These are phyloP conservation scores for Hyperoplus lanceolatus DNA, from an alignment of 2,797 vertebrate species.

Conservation along the genomic window DNA sequence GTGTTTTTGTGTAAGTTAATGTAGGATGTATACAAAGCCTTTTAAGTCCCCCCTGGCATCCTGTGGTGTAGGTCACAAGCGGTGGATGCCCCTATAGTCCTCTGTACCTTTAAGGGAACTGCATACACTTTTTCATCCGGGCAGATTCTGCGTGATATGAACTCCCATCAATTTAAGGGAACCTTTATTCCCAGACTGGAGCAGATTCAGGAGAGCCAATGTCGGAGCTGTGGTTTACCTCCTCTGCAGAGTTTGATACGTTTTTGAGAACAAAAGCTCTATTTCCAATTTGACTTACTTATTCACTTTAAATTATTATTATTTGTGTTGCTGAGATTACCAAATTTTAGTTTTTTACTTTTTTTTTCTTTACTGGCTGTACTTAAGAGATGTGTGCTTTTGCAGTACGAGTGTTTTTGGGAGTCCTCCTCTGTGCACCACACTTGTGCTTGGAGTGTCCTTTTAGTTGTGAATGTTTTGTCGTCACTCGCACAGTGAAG, in stretches of 20 bases:
- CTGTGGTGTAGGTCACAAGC: slow-evolving; percentile 55
- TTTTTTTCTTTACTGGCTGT: neutral
- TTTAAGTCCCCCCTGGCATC: slow-evolving; percentile 17
- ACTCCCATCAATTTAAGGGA: slow-evolving; percentile 72
- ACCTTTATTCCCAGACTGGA: slow-evolving; percentile 70
- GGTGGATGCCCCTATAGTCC: slow-evolving; percentile 52
- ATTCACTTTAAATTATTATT: slow-evolving; percentile 9
- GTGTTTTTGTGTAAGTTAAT: slow-evolving; percentile 13
- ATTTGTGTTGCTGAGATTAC: neutral
- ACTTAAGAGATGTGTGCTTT: slow-evolving; percentile 72
- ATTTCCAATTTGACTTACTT: slow-evolving; percentile 18
- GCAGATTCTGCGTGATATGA: slow-evolving; percentile 66
- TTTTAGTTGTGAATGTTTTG: slow-evolving; percentile 82
- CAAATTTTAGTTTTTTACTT: neutral
- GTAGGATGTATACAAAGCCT: slow-evolving; percentile 4
- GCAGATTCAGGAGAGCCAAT: slow-evolving; percentile 57
- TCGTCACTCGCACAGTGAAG: slow-evolving; percentile 78
- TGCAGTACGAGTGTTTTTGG: slow-evolving; percentile 56
- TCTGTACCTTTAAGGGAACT: slow-evolving; percentile 84
- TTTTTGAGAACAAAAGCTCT: slow-evolving; percentile 24
- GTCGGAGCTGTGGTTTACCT: slow-evolving; percentile 29
- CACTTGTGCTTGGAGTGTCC: slow-evolving; percentile 77
- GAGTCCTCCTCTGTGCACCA: slow-evolving; percentile 69
- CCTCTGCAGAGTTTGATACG: slow-evolving; percentile 34
- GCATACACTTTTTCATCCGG: slow-evolving; percentile 63